A percentile compares a stretch with the other conserved stretches of the same genome.
These are phyloP conservation scores for Percopsis transmontana DNA, from an alignment of 2,113 vertebrate species.

Conservation along the genomic window DNA sequence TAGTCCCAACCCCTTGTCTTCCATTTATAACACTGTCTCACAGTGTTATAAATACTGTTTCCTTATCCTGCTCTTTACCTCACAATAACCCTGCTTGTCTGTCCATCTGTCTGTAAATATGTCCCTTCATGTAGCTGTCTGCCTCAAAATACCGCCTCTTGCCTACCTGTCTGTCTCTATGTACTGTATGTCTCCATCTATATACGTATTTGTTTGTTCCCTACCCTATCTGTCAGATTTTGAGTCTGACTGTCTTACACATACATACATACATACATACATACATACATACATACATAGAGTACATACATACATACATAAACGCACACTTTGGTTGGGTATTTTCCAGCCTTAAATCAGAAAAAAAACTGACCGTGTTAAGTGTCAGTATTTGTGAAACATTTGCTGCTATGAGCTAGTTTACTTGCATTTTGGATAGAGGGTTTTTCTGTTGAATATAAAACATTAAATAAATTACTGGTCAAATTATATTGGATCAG, in stretches of 20 bases:
- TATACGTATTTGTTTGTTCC: slow-evolving; percentile 32
- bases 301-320: slow-evolving; percentile 6
- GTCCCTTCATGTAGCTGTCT: too few species aligned
- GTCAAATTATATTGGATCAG: slow-evolving; percentile 54
- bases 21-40: slow-evolving; percentile 11
- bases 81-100: slow-evolving; percentile 10
- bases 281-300: slow-evolving; percentile 4
- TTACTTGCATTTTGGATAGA: slow-evolving; percentile 60
- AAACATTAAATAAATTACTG: not conserved
- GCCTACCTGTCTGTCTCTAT: not conserved
- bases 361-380: slow-evolving; percentile 54
- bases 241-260: slow-evolving; percentile 26
- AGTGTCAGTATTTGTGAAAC: slow-evolving; percentile 56
- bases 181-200: too few species aligned
- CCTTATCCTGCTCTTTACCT: slow-evolving; percentile 55
- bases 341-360: slow-evolving; percentile 43
- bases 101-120: too few species aligned
- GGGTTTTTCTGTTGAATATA: slow-evolving; percentile 59
- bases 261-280: not conserved
- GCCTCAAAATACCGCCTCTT: not conserved
- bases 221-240: slow-evolving; percentile 27
- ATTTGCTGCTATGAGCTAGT: slow-evolving; percentile 59
- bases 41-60: slow-evolving; percentile 7
- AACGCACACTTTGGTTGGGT: slow-evolving; percentile 35
- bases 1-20: slow-evolving; percentile 26